A percentile compares a stretch with the other conserved stretches of the same genome.
phyloP scores from a whole-genome alignment of 1,140 invertebrate genomes.

The Elymnias hypermnestra region DNA sequence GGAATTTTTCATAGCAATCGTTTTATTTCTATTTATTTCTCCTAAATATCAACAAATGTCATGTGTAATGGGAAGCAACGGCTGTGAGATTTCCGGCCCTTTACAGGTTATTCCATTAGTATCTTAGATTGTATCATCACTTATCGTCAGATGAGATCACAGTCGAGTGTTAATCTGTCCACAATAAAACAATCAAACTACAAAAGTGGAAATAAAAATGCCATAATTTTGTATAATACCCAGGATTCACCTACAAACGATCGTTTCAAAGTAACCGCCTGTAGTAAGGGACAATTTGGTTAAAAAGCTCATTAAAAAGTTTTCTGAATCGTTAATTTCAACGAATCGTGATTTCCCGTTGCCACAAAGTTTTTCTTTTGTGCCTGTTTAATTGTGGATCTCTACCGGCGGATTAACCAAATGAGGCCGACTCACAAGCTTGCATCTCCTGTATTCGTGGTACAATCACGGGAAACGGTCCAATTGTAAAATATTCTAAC shows the following conservation, averaged over 20 bases:
- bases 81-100: too few species aligned
- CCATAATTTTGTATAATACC: background rate
- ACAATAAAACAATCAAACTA: too few species aligned
- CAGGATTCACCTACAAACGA: background rate
- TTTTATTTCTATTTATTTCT: too few species aligned
- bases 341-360: constrained; percentile 57
- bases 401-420: constrained; percentile 60
- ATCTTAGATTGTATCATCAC: too few species aligned
- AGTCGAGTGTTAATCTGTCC: too few species aligned
- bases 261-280: background rate
- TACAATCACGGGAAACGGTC: constrained; percentile 30
- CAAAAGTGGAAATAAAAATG: too few species aligned
- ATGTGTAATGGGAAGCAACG: too few species aligned
- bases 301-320: constrained; percentile 62
- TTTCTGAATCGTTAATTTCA: constrained; percentile 50
- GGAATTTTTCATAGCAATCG: too few species aligned
- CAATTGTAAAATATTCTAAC: too few species aligned
- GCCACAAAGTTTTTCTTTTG: constrained; percentile 49
- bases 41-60: too few species aligned
- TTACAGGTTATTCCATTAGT: too few species aligned
- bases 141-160: too few species aligned
- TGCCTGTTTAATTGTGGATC: constrained; percentile 62
- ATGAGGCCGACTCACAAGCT: constrained; percentile 53
- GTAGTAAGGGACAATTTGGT: constrained; percentile 30
- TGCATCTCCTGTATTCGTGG: constrained; percentile 23